Percentiles rank a stretch among this genome's conserved stretches.
Conservation (phyloP, 2,113 vertebrate genomes). For the Chroicocephalus ridibundus region DNA sequence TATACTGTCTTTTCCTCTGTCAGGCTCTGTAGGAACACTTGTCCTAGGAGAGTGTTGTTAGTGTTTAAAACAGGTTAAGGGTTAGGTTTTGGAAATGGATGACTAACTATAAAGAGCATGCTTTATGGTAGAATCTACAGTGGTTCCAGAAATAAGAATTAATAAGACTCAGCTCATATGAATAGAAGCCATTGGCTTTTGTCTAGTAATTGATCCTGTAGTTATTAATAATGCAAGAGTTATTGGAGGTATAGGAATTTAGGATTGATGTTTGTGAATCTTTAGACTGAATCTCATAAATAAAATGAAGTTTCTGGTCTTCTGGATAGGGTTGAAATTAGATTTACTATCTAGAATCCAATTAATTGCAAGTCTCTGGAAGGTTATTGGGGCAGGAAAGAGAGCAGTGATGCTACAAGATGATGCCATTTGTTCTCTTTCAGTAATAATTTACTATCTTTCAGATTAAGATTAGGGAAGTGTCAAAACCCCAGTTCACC, state of each 20-base stretch:
- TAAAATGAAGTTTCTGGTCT: not conserved
- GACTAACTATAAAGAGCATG: not conserved
- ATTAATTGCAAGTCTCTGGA: not conserved
- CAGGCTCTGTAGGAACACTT: not conserved
- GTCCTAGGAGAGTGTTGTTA: not conserved
- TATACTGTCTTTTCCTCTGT: not conserved
- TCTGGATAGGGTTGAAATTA: not conserved
- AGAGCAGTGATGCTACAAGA: not conserved
- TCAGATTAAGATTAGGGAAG: not conserved
- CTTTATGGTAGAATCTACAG: not conserved
- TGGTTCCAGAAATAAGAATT: not conserved
- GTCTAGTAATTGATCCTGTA: not conserved
- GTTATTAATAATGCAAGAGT: not conserved
- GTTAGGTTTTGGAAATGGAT: not conserved
- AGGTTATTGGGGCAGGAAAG: not conserved
- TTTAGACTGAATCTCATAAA: not conserved
- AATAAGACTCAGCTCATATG: not conserved
- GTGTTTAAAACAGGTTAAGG: not conserved
- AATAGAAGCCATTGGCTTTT: not conserved
- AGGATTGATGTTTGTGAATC: not conserved
- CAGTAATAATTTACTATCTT: not conserved
- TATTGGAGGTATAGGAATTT: not conserved
- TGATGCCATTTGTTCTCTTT: not conserved
- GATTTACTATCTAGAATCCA: not conserved
- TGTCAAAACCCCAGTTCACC: not conserved